A percentile compares a stretch with the other conserved stretches of the same genome.
phyloP scores from a whole-genome alignment of 2,113 vertebrate species.

The Ibidorhyncha struthersii region DNA sequence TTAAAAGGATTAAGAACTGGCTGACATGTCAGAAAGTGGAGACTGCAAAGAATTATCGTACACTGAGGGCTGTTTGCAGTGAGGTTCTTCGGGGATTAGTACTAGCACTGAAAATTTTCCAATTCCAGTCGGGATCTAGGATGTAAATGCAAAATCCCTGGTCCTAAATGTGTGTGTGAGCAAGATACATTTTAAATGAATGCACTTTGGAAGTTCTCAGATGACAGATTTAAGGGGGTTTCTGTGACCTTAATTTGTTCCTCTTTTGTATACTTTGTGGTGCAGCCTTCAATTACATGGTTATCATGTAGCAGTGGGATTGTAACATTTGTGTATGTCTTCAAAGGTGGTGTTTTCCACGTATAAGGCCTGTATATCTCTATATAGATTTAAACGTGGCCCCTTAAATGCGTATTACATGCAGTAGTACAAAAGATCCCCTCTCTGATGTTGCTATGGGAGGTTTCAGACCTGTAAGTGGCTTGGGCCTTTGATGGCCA shows the following conservation, averaged over 20 bases:
- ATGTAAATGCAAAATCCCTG: neutral
- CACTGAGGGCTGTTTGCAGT: neutral
- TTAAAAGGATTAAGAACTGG: slow-evolving; percentile 19
- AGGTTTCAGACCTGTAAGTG: neutral
- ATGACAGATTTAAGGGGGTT: neutral
- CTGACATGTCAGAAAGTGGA: neutral
- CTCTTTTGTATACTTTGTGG: neutral
- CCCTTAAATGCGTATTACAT: neutral
- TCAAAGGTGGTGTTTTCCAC: neutral
- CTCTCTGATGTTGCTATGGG: neutral
- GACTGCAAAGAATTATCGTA: neutral
- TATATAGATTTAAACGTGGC: neutral
- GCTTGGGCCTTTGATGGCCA: neutral
- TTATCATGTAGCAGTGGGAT: neutral
- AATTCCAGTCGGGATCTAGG: neutral
- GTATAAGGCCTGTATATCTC: neutral
- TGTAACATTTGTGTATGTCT: neutral
- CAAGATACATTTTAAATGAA: neutral
- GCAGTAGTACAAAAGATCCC: neutral
- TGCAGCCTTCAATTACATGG: neutral
- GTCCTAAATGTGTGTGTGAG: neutral
- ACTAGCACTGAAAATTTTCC: neutral
- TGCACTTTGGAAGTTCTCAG: neutral
- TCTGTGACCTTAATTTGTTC: neutral
- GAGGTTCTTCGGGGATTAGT: neutral